Conservation (phyloP, 1,140 invertebrate genomes). For the Polyergus mexicanus region DNA sequence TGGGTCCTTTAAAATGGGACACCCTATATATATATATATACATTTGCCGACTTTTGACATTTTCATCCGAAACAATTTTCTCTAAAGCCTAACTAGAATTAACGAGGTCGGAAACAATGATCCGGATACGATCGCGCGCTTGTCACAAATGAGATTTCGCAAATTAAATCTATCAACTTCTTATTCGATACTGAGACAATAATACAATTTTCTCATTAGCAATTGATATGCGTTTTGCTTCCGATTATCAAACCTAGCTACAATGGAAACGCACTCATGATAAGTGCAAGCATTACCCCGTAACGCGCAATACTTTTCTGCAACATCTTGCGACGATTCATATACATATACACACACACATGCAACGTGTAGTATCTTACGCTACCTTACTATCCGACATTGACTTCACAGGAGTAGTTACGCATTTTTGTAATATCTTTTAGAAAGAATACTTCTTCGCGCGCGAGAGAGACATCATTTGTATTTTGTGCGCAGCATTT, state of each 20-base stretch:
- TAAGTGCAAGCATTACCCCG: not conserved
- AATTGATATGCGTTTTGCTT: not conserved
- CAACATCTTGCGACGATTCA: constrained; percentile 49
- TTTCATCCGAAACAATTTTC: constrained; percentile 20
- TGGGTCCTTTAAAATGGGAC: too few relatives aligned
- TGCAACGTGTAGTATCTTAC: constrained; percentile 18
- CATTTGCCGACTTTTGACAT: constrained; percentile 12
- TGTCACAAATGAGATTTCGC: not conserved
- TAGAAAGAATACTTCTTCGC: constrained; percentile 60
- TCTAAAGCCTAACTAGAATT: not conserved
- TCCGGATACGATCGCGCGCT: not conserved
- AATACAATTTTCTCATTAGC: not conserved
- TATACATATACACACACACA: constrained; percentile 30
- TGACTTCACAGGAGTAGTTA: constrained; percentile 85
- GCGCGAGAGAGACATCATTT: constrained; percentile 60
- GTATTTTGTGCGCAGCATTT: constrained; percentile 80
- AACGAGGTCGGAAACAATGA: not conserved
- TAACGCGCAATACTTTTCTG: constrained; percentile 36
- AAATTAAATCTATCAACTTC: not conserved
- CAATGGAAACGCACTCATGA: constrained; percentile 19
- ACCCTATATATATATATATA: not conserved
- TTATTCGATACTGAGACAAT: not conserved
- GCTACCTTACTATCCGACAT: constrained; percentile 78
- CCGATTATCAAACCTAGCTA: constrained; percentile 16
- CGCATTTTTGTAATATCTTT: constrained; percentile 70